Evolutionary conservation across 35 echinoderm and acorn worm species (phyloP), one percentile per base, ranked within the genome.

Genomic region (Lytechinus variegatus): DNA sequence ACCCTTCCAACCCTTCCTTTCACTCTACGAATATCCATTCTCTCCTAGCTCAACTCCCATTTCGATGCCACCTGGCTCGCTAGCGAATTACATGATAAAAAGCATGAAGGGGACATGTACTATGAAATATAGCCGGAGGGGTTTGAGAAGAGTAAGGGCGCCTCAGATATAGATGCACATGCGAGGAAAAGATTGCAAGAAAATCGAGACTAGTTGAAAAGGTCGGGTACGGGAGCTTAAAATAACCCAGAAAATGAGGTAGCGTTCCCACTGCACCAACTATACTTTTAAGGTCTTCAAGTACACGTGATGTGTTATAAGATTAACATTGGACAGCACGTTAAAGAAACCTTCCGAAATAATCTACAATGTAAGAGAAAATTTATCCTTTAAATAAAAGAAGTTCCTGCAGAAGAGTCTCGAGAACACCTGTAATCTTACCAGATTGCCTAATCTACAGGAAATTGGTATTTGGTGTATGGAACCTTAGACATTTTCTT

Each of bases 101-200:
- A 16, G 66, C 66, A 79, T n/a, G 66, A 79, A 79, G n/a, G 66
- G 66, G 66, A 79, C 66, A 79, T 79, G 66, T 24, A 79, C 66
- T 79, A 79, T 79, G 66, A 79, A 79, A 79, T 79, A 79, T 79
- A 79, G 66, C 66, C 66, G 66, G 66, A 79, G 66, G 61, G 66
- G 66, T 79, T 79, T 79, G n/a, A 24, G n/a, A 79, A 79, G 19
- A 16, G 66, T 19, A 79, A 24, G 66, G 66, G 66, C 66, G 66
- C 6, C 66, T 79, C 66, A 16, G 66, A 79, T 16, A 79, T 24
- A 79, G 66, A 79, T 79, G n/a, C 66, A 79, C n/a, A 79, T 16
- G 21, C 16, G 66, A 24, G 21, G 19, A 79, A 79, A 79, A 7
- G n/a, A 79, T 79, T 16, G 14, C 66, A 79, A 24, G 21, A 79